Conservation (phyloP, 2,113 vertebrate genomes). For the Phyllopteryx taeniolatus region DNA sequence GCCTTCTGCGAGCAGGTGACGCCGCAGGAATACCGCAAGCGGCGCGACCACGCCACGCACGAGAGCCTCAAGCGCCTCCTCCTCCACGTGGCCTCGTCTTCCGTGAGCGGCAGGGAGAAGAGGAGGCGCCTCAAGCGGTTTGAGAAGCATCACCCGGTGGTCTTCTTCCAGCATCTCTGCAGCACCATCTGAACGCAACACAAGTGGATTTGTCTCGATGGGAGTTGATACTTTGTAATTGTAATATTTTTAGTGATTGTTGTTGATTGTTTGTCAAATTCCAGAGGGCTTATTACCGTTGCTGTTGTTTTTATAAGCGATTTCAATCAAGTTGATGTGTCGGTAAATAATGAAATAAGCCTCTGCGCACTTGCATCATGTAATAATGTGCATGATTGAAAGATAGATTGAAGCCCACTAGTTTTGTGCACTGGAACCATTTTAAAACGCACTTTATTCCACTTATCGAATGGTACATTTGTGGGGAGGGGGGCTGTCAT, state of each 20-base stretch:
- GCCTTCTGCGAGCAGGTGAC: conserved; percentile 80
- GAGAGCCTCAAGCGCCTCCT: conserved; percentile 72
- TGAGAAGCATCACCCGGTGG: conserved; percentile 76
- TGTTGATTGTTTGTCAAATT: neutral
- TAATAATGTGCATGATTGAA: too few relatives aligned
- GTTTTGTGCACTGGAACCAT: conserved; percentile 20
- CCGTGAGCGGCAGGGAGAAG: conserved; percentile 65
- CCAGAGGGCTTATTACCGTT: neutral
- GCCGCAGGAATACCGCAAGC: conserved; percentile 74
- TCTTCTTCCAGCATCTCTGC: conserved; percentile 71
- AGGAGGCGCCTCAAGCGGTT: conserved; percentile 79
- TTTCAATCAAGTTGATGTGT: too few relatives aligned
- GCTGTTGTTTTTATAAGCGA: too few relatives aligned
- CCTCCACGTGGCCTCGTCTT: conserved; percentile 50
- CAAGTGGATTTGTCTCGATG: neutral
- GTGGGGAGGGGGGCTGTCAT: neutral
- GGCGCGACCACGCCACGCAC: conserved; percentile 67
- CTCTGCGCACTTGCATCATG: too few relatives aligned
- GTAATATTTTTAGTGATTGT: neutral
- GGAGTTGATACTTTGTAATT: neutral
- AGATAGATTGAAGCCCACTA: too few relatives aligned
- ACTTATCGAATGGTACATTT: neutral
- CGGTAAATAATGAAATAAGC: too few relatives aligned
- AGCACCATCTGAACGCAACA: conserved; percentile 51
- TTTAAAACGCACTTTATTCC: conserved; percentile 53